Evolutionary conservation across 2,113 vertebrate genomes (phyloP), one percentile per base, ranked within the genome.

Genomic region (Telmatochromis bifrenatus): DNA sequence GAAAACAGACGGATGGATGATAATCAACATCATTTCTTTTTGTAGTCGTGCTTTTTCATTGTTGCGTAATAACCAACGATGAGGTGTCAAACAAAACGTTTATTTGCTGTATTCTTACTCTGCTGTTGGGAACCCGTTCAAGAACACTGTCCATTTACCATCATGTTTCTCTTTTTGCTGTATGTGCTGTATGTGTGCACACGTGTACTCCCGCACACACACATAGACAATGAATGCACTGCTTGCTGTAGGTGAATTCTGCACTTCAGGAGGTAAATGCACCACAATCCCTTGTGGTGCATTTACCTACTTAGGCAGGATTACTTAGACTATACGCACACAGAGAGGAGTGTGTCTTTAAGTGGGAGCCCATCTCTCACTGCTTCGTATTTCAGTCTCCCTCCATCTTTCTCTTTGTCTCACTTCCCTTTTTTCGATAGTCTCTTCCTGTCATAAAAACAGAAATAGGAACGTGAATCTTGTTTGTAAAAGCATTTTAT

Each of bases 301-400:
- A 13, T 37, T 68, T 68, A 68, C 33, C 60, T 37, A 77, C 84
- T 89, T 80, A 86, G 91, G 81, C 56, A 87, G 35, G 88, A 91
- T 84, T 89, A 89, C 79, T 92, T 84, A 73, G 39, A 26, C 49
- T 87, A 6, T 79, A 62, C 81, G 77, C 81, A 90, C 77, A 58
- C 88, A 91, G 81, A 51, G 26, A 56, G 82, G 21, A 88, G 85
- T 90, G 49, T 37, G 60, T 89, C 83, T 86, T 83, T 88, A 88
- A 93, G 81, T 83, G 51, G 80, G 89, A 86, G 87, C 7, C 79
- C 54, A 89, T 47, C 85, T 58, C 37, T 58, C 35, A 82, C 81
- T 42, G 45, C 87, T 77, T 81, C 5, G 49, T 56, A 15, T 62
- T 9, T 35, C 58, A 80, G 28, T 13, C 68, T 26, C 51, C 54